Evolutionary conservation across 2,113 vertebrate species (phyloP).

Genomic region (Forbesichthys agassizii): DNA sequence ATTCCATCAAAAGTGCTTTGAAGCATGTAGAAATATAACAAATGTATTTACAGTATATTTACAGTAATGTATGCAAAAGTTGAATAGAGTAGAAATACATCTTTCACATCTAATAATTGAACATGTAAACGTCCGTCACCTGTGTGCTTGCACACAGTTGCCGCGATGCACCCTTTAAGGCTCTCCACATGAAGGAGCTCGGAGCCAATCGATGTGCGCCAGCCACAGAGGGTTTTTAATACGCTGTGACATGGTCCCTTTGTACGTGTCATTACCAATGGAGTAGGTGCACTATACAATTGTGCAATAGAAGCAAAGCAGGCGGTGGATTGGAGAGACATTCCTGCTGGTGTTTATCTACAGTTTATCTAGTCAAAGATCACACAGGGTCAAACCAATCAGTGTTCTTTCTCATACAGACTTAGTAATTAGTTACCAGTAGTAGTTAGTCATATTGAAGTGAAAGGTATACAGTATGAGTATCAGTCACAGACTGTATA

Average conservation of each 20-base stretch:
- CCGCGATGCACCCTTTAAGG: too few species aligned
- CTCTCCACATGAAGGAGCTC: too few species aligned
- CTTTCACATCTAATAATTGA: too few species aligned
- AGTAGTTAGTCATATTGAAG: background rate
- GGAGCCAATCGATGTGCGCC: too few species aligned
- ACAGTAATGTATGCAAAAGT: too few species aligned
- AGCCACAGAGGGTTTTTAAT: too few species aligned
- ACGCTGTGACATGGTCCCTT: slow-evolving; percentile 19
- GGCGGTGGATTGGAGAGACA: slow-evolving; percentile 34
- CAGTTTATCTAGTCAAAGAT: slow-evolving; percentile 38
- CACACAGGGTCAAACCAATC: slow-evolving; percentile 30
- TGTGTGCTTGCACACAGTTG: too few species aligned
- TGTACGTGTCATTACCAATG: slow-evolving; percentile 58
- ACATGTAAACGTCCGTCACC: too few species aligned
- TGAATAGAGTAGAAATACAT: too few species aligned
- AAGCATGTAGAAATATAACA: too few species aligned
- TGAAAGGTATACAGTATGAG: background rate
- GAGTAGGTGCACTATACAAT: slow-evolving; percentile 34
- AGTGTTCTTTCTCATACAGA: slow-evolving; percentile 32
- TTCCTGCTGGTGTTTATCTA: slow-evolving; percentile 35
- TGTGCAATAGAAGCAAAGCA: slow-evolving; percentile 40
- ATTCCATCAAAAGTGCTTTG: too few species aligned
- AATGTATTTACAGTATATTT: too few species aligned
- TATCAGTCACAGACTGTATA: background rate
- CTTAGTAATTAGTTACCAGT: background rate